These are phyloP conservation scores for Ispidina lecontei DNA, from an alignment of 2,797 vertebrate genomes.

Conservation along the genomic window DNA sequence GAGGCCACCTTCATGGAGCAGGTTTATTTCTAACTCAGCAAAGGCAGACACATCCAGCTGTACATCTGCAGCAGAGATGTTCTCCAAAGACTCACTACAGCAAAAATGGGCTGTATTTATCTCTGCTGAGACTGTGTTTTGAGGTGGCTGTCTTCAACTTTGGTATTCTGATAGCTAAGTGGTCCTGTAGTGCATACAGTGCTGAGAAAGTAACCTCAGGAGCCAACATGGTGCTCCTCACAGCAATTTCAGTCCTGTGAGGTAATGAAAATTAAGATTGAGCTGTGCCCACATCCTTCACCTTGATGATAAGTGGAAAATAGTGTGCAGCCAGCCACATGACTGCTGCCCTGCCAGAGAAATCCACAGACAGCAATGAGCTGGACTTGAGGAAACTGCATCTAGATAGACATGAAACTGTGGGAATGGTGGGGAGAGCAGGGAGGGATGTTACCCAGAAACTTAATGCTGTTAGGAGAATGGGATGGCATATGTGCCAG, in stretches of 20 bases:
- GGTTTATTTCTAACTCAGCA: background rate
- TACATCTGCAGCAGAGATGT: background rate
- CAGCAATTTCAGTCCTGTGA: background rate
- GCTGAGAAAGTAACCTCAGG: background rate
- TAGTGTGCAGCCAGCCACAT: accelerated
- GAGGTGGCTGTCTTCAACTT: background rate
- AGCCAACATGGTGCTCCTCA: background rate
- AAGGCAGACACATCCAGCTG: background rate
- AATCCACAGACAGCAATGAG: background rate
- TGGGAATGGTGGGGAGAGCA: background rate
- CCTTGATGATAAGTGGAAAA: background rate
- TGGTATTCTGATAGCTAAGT: background rate
- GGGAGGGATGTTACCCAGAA: background rate
- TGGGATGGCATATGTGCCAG: background rate
- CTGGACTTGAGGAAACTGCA: background rate
- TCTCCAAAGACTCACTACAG: background rate
- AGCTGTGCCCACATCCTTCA: accelerated
- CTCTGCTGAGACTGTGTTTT: background rate
- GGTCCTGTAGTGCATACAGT: background rate
- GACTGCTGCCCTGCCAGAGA: background rate
- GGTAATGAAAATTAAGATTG: background rate
- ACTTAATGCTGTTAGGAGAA: background rate
- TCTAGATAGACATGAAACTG: background rate
- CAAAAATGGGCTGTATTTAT: background rate
- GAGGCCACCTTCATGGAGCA: no score